Conservation (phyloP, 1,140 invertebrate species). For the Bombus polaris region DNA sequence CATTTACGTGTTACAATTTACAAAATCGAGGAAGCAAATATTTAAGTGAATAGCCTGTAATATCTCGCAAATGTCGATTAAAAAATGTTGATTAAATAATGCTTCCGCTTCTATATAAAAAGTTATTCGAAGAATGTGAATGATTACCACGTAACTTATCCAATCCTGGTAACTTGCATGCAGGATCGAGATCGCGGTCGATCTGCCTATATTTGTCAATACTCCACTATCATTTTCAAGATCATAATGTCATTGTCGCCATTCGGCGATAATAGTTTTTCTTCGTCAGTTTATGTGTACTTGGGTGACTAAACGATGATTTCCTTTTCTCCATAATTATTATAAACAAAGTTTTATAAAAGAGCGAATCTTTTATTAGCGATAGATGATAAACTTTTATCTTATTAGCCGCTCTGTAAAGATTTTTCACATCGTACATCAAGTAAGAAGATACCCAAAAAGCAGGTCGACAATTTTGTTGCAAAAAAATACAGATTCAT, state of each 20-base stretch:
- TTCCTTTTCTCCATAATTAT: background rate
- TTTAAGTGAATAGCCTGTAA: background rate
- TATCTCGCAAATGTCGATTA: background rate
- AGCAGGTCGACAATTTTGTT: no score
- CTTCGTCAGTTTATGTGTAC: no score
- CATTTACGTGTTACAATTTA: no score
- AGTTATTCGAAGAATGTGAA: background rate
- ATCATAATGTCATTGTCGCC: slow-evolving; percentile 1
- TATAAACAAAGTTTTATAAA: no score
- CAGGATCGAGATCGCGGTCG: background rate
- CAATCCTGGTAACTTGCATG: background rate
- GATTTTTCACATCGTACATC: background rate
- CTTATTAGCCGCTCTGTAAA: no score
- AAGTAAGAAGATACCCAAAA: no score
- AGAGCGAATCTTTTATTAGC: background rate
- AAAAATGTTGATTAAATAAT: no score
- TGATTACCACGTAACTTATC: background rate
- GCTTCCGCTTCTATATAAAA: background rate
- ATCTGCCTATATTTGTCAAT: background rate
- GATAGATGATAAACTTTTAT: background rate
- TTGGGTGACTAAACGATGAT: background rate
- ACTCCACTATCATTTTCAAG: background rate
- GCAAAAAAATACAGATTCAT: no score
- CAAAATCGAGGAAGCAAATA: background rate
- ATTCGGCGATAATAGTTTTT: background rate